A percentile compares a stretch with the other conserved stretches of the same genome.
phyloP scores from a whole-genome alignment of 2,888 invertebrate genomes.

The Megamerina dolium region DNA sequence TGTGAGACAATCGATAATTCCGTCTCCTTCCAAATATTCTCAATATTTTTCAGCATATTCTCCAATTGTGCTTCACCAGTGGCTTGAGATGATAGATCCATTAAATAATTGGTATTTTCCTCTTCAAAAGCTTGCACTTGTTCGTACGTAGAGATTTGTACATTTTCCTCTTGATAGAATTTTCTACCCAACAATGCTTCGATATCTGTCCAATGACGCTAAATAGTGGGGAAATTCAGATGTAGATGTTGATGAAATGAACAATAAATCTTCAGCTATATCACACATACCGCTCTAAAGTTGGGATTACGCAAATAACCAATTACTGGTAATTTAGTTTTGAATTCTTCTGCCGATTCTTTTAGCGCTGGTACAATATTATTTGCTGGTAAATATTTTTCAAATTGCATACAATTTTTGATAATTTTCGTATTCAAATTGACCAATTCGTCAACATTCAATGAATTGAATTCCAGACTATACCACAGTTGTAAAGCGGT shows the following conservation, averaged over 20 bases:
- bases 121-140: constrained; percentile 69
- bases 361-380: constrained; percentile 71
- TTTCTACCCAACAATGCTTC: constrained; percentile 69
- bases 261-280: neutral
- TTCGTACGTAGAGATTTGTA: constrained; percentile 65
- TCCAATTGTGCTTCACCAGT: constrained; percentile 83
- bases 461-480: constrained; percentile 33
- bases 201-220: constrained; percentile 79
- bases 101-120: constrained; percentile 58
- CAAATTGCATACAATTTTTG: constrained; percentile 70
- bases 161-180: constrained; percentile 61
- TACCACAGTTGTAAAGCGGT: constrained; percentile 63
- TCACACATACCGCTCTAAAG: constrained; percentile 54
- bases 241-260: neutral
- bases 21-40: constrained; percentile 74
- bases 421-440: constrained; percentile 60
- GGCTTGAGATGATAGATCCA: constrained; percentile 82
- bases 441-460: constrained; percentile 70
- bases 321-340: constrained; percentile 74
- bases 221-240: constrained; percentile 1
- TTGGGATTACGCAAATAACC: constrained; percentile 74
- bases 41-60: constrained; percentile 72
- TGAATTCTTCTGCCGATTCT: constrained; percentile 70
- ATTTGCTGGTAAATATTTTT: constrained; percentile 77
- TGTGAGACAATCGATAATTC: constrained; percentile 73